Base-by-base conservation (phyloP, 1,140 invertebrate genomes). In the Antheraea mylitta region DNA sequence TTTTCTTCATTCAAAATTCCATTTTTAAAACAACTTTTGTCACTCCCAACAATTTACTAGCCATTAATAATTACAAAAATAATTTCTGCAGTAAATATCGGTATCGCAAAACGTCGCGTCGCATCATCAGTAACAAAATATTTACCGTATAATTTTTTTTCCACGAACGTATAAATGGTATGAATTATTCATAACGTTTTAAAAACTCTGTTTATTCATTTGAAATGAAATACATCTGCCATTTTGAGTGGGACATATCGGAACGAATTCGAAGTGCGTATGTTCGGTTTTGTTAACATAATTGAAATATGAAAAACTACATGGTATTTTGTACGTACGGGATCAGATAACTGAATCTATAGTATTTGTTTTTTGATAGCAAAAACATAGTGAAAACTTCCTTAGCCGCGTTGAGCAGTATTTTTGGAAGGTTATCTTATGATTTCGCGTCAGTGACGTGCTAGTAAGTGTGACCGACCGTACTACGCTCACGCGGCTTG, bases 181-280 rank as follows among this genome's bases (percentile, higher is more conserved):
- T 63, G 61, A 63, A 63, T 63, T 37, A 63, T 63, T 63, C 61
- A 63, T 37, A 37, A 63, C 30, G 30, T 63, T 63, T 63, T 36
- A 63, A 63, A 63, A 61, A 22, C 59, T 61, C 45, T 53, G 19
- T 63, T 63, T 63, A 63, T 63, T 22, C 61, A 18, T 37, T 7
- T 11, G 61, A 63, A 62, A 62, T 36, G 36, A 30, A 30, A 63
- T 63, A 63, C 61, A 63, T 63, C 11, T 18, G 61, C 30, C 13
- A n/a, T 53, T 13, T 16, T 16, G 22, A 63, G 13, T 63, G 10
- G 11, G 22, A 63, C 16, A 37, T 63, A 63, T 63, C 37, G 61
- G 37, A 37, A 63, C 37, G 37, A 37, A 63, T 37, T 63, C 11
- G 7, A 53, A 53, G 45, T 53, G 45, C 16, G 16, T 53, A 16